Evolutionary conservation across 2,888 invertebrate species (phyloP).

Genomic region (Hemicrepidius hirtus): DNA sequence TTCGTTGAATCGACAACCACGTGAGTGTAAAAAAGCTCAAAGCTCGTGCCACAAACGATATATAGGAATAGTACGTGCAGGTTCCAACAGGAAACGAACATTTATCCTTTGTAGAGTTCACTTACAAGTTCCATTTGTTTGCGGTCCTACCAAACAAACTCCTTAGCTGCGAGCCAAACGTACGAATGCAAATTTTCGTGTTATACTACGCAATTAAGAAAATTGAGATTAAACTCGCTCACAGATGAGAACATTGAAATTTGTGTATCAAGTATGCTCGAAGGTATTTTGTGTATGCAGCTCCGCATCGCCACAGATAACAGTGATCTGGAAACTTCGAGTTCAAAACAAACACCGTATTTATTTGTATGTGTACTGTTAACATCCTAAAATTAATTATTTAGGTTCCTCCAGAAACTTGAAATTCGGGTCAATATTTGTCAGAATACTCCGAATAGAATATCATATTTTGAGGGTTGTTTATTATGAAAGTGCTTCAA

Average conservation of each 20-base stretch:
- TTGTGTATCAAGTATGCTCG: neutral
- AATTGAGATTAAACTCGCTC: constrained; percentile 20
- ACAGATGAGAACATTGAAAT: neutral
- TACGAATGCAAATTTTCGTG: constrained; percentile 15
- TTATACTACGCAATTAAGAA: neutral
- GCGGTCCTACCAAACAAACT: constrained; percentile 10
- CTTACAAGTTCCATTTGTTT: constrained; percentile 25
- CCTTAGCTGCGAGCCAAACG: constrained; percentile 5
- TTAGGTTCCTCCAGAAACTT: constrained; percentile 34
- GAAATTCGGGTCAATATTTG: constrained; percentile 41
- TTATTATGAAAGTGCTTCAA: constrained; percentile 37
- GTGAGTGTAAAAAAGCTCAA: constrained; percentile 14
- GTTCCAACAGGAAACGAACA: constrained; percentile 13
- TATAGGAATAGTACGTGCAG: constrained; percentile 22
- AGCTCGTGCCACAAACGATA: constrained; percentile 12
- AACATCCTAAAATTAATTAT: constrained; percentile 42
- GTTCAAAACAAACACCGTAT: constrained; percentile 25
- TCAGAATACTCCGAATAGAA: constrained; percentile 38
- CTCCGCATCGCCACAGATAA: neutral
- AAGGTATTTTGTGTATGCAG: constrained; percentile 14
- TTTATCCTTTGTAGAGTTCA: constrained; percentile 14
- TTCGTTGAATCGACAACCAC: constrained; percentile 9
- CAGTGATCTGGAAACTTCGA: constrained; percentile 18
- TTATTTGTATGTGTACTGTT: constrained; percentile 37
- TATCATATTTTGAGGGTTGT: constrained; percentile 34